phyloP scores from a whole-genome alignment of 2,888 invertebrate species.

The Thymelicus lineola region DNA sequence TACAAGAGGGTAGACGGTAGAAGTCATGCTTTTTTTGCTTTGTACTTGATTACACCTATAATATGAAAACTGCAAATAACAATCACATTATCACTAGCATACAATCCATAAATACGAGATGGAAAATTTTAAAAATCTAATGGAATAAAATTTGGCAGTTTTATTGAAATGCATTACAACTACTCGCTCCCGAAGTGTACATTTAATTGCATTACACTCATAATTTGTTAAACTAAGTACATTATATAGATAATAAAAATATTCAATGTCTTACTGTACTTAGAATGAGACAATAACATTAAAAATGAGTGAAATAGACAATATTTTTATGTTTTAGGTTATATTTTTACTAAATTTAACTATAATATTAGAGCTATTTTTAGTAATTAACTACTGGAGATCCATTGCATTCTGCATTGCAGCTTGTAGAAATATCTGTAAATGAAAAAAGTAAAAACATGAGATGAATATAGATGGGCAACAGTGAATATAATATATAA shows the following conservation, averaged over 20 bases:
- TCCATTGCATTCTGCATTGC: slow-evolving; percentile 68
- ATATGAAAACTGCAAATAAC: neutral
- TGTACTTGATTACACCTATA: slow-evolving; percentile 6
- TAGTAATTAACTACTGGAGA: slow-evolving; percentile 72
- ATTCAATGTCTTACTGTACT: slow-evolving; percentile 50
- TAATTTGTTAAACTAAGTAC: slow-evolving; percentile 36
- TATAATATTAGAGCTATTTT: slow-evolving; percentile 61
- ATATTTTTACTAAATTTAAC: slow-evolving; percentile 67
- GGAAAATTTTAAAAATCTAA: neutral
- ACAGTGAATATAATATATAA: no score
- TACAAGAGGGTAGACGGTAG: slow-evolving; percentile 4
- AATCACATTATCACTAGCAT: neutral
- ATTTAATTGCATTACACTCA: slow-evolving; percentile 47
- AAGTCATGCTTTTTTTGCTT: neutral
- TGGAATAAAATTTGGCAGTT: slow-evolving; percentile 8
- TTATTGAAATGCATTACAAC: slow-evolving; percentile 18
- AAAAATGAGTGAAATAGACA: slow-evolving; percentile 39
- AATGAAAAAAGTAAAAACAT: slow-evolving; percentile 40
- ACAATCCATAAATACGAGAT: neutral
- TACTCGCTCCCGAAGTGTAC: slow-evolving; percentile 7
- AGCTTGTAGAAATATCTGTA: slow-evolving; percentile 59
- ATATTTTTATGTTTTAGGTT: slow-evolving; percentile 44
- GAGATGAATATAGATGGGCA: slow-evolving; percentile 14
- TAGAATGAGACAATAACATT: slow-evolving; percentile 62
- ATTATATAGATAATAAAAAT: slow-evolving; percentile 30